Base-by-base conservation (phyloP, 2,888 invertebrate species). In the Gastrophysa polygoni region DNA sequence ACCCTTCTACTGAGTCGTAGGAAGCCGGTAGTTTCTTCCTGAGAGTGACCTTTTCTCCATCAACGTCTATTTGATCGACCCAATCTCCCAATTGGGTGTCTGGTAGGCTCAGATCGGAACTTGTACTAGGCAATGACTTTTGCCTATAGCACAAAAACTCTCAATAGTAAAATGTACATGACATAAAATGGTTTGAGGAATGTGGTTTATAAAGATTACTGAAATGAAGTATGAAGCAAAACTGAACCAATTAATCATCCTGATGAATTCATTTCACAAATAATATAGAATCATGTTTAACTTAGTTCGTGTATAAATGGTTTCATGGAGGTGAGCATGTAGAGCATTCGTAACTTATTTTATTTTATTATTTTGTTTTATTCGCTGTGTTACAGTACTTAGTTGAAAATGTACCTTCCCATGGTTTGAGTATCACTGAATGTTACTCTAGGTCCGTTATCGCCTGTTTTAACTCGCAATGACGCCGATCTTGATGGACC, bases 61-160 rank as follows among this genome's bases (percentile, higher is more conserved):
- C 89, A 43, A 89, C 85, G 47, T 88, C 87, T 7, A 89, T 84
- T 38, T 86, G 85, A 46, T 85, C 84, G 1, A 86, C 86, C 87
- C 89, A 88, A 73, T 86, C 86, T 1, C 55, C 67, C 17, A 85
- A 71, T 50, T 76, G 74, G 5, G 82, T 82, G 70, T 88, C 88
- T 0, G 85, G 85, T 32, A 87, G 80, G 72, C 88, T 88, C n/a
- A 87, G 79, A 67, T 91, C 91, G 0, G 88, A 88, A 60, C 88
- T 87, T 17, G 89, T 90, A 75, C 91, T 91, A 0, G 93, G 93
- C 69, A 93, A 81, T 5, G 92, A 93, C 51, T 89, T 89, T 85
- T 93, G 93, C 10, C 91, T 85, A n/a, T n/a, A n/a, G n/a, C n/a
- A n/a, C n/a, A 75, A 24, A 70, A 65, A 50, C 1, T 21, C 1